Evolutionary conservation across 2,797 vertebrate genomes (phyloP).

Genomic region (Nannoperca obscura): DNA sequence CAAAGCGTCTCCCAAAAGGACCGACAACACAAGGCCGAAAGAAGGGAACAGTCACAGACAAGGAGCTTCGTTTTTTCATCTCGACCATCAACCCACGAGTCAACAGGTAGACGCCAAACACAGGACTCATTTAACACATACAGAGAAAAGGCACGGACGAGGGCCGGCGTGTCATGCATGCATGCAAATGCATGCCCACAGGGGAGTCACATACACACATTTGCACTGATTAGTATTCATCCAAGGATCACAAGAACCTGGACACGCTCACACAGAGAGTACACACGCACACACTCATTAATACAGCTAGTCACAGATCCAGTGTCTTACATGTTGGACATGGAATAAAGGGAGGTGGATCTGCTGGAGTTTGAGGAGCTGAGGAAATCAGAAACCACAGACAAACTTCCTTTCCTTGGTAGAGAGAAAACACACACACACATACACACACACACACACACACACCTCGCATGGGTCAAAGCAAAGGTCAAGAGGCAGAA

Average conservation of each 20-base stretch:
- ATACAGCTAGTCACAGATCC: conserved; percentile 76
- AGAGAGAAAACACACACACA: conserved; percentile 78
- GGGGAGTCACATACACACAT: conserved; percentile 36
- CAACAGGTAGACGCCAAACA: conserved; percentile 49
- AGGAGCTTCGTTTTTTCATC: conserved; percentile 17
- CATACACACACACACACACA: conserved; percentile 63
- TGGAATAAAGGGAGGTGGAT: conserved; percentile 88
- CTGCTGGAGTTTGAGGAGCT: conserved; percentile 88
- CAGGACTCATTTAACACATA: conserved; percentile 21
- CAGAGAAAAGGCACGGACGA: conserved; percentile 11
- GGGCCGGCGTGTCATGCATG: conserved; percentile 49
- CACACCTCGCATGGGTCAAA: conserved; percentile 68
- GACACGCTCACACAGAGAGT: conserved; percentile 28
- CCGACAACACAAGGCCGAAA: conserved; percentile 61
- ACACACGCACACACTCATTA: conserved; percentile 34
- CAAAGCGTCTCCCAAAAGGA: conserved; percentile 40
- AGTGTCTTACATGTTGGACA: conserved; percentile 88
- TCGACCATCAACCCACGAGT: background rate
- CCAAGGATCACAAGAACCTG: conserved; percentile 32
- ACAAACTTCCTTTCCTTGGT: conserved; percentile 89
- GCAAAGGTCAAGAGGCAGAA: conserved; percentile 64
- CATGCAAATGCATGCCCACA: conserved; percentile 72
- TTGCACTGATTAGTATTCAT: conserved; percentile 29
- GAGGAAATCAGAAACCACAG: conserved; percentile 87
- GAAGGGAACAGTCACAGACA: conserved; percentile 13